These are phyloP conservation scores for Tortrix viridana DNA, from an alignment of 2,888 invertebrate genomes.

Conservation along the genomic window DNA sequence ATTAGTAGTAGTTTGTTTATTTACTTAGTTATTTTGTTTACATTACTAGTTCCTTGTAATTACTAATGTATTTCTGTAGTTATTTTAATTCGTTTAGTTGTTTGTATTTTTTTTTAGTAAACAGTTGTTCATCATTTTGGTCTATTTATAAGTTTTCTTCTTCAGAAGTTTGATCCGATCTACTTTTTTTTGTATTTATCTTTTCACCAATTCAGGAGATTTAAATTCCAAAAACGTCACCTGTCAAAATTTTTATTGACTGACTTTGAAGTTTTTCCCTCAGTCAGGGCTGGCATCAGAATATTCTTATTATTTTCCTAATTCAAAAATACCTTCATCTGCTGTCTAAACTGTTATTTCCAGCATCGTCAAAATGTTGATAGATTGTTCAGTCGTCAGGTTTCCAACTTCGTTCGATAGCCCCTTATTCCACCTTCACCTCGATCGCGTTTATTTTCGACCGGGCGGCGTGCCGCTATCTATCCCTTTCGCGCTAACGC, in stretches of 20 bases:
- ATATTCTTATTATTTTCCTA: too few species aligned
- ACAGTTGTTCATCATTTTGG: too few species aligned
- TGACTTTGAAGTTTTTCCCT: background rate
- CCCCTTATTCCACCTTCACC: slow-evolving; percentile 69
- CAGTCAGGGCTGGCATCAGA: background rate
- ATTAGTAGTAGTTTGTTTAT: slow-evolving; percentile 28
- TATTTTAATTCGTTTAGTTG: slow-evolving; percentile 2
- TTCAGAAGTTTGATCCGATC: background rate
- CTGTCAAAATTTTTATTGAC: background rate
- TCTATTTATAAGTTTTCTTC: background rate
- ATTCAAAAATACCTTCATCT: background rate
- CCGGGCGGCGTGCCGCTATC: slow-evolving; percentile 44
- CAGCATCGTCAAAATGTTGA: slow-evolving; percentile 24
- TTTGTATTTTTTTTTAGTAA: background rate
- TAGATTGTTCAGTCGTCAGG: slow-evolving; percentile 35
- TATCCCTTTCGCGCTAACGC: slow-evolving; percentile 50
- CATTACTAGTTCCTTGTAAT: background rate
- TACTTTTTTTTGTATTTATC: background rate
- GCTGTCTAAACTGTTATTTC: slow-evolving; percentile 7
- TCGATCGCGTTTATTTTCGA: slow-evolving; percentile 52
- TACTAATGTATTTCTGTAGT: background rate
- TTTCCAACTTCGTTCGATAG: slow-evolving; percentile 60
- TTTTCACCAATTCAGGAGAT: background rate
- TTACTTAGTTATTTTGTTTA: slow-evolving; percentile 33
- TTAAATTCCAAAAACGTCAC: background rate